Base-by-base conservation (phyloP, 2,888 invertebrate genomes). In the Cheiracanthium punctorium region DNA sequence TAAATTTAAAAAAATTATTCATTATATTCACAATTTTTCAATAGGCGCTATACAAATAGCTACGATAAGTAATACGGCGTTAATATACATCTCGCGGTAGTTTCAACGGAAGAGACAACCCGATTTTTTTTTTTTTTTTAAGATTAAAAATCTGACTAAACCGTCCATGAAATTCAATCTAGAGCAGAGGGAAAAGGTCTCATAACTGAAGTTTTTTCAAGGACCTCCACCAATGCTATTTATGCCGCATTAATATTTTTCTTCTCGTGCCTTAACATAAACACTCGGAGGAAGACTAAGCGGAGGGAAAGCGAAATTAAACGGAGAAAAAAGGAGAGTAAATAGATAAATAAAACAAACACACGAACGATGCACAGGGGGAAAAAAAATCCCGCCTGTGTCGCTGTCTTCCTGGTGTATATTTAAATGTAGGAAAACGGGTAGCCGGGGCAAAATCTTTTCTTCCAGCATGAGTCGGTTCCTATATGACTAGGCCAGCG, bases 241-340 rank as follows among this genome's bases (percentile, higher is more conserved):
- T 82, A 71, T 82, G 82, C 64, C 71, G n/a, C 71, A 71, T 65
- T 82, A 71, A 82, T 71, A 64, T 82, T 82, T 82, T 76, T 43
- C 58, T 64, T 76, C 71, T 32, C 65, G 70, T 76, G 64, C 30
- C 76, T 82, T 82, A 82, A 75, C 76, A 82, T 82, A 82, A 82
- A 76, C 82, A 75, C 30, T 20, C n/a, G 43, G 24, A 28, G 52
- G 52, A 52, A 81, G 52, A 43, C 37, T n/a, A 64, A 24, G 69
- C 24, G 65, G 29, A 24, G 52, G 70, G 20, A 17, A 32, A 65
- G 41, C 17, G 48, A 70, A 76, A 71, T 41, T 70, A 71, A 82
- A 70, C 71, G 52, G 20, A 52, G 74, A 75, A 58, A 71, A 65
- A 32, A n/a, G 58, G 58, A 24, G 70, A 52, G 37, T 41, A 64